Evolutionary conservation across 2,113 vertebrate species (phyloP).

Genomic region (Nothocercus nigrocapillus): DNA sequence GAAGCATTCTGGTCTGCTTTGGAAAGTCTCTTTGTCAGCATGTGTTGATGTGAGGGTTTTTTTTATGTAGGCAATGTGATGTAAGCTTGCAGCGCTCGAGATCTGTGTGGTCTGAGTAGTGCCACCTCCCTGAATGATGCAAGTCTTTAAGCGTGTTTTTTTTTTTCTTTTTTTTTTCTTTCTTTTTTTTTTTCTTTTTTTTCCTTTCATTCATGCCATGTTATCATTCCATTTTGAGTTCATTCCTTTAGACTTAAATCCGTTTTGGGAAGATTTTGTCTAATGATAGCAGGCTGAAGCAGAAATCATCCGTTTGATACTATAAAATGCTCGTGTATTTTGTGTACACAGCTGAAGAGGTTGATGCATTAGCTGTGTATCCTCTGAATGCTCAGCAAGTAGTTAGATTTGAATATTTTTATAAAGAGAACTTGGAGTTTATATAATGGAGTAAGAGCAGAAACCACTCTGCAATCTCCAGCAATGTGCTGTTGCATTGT

Average conservation of each 20-base stretch:
- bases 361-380: accelerated
- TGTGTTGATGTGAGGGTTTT: neutral
- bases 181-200: neutral
- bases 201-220: neutral
- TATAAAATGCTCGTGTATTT: neutral
- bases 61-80: neutral
- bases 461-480: neutral
- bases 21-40: constrained; percentile 21
- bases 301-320: neutral
- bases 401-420: neutral
- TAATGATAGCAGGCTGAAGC: neutral
- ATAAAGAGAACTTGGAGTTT: neutral
- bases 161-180: neutral
- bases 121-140: neutral
- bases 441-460: neutral
- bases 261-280: neutral
- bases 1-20: neutral
- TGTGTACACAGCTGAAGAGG: neutral
- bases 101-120: neutral
- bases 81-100: neutral
- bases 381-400: neutral
- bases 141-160: neutral
- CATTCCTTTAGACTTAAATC: neutral
- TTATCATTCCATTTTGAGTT: neutral
- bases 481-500: neutral